These are phyloP conservation scores for Anableps anableps DNA, from an alignment of 2,797 vertebrate genomes.

Conservation along the genomic window DNA sequence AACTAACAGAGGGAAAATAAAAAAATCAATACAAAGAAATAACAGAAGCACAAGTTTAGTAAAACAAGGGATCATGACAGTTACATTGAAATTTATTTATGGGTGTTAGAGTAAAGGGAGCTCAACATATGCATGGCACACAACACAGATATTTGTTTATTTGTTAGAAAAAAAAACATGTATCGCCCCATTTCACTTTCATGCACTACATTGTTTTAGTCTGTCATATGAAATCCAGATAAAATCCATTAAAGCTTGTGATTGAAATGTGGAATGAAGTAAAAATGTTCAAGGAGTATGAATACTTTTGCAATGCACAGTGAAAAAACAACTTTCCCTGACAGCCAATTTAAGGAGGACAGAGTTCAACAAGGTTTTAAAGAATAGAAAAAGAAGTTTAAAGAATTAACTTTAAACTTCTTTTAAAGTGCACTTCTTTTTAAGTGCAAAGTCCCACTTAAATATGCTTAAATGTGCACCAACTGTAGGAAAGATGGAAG, in stretches of 20 bases:
- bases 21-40: too few relatives aligned
- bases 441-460: background rate
- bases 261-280: background rate
- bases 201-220: background rate
- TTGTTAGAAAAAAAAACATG: background rate
- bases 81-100: background rate
- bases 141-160: background rate
- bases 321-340: background rate
- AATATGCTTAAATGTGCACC: background rate
- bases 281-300: background rate
- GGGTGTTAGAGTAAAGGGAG: background rate
- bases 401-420: background rate
- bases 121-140: background rate
- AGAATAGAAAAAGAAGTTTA: background rate
- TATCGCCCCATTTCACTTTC: background rate
- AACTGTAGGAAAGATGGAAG: background rate
- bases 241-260: background rate
- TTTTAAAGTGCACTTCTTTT: too few relatives aligned
- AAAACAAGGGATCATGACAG: too few relatives aligned
- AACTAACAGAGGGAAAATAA: too few relatives aligned
- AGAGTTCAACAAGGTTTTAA: background rate
- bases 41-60: too few relatives aligned
- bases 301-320: background rate
- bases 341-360: background rate
- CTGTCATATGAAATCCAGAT: background rate